phyloP scores from a whole-genome alignment of 2,888 invertebrate genomes.

The Pollenia labialis region DNA sequence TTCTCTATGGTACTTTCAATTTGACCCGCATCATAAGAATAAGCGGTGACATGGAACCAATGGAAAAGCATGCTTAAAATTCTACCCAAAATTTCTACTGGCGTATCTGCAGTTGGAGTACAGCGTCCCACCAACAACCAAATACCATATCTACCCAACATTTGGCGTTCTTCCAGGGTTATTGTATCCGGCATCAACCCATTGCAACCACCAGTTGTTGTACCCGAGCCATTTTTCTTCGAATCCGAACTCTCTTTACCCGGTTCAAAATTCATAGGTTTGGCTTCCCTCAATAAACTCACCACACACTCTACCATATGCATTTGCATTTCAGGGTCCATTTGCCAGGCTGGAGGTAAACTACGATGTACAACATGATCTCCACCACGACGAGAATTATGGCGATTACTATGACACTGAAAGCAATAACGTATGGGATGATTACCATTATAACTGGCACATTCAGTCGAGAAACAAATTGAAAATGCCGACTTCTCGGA shows the following conservation, averaged over 20 bases:
- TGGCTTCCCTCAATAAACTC: constrained; percentile 96
- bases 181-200: constrained; percentile 86
- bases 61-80: constrained; percentile 98
- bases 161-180: constrained; percentile 93
- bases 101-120: constrained; percentile 90
- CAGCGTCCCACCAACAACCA: constrained; percentile 98
- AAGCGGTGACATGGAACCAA: constrained; percentile 99
- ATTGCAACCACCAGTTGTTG: constrained; percentile 75
- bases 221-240: constrained; percentile 82
- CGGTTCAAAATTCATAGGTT: constrained; percentile 89
- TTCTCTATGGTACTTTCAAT: constrained; percentile 95
- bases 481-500: constrained; percentile 96
- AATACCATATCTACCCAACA: constrained; percentile 97
- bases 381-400: constrained; percentile 93
- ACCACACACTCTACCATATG: constrained; percentile 97
- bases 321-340: constrained; percentile 95
- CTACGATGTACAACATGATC: constrained; percentile 96
- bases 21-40: constrained; percentile 93
- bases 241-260: constrained; percentile 85
- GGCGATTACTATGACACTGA: constrained; percentile 94
- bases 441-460: constrained; percentile 97
- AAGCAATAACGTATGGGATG: constrained; percentile 97
- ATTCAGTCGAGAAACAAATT: constrained; percentile 98
- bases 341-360: constrained; percentile 93
- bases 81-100: constrained; percentile 92